Evolutionary conservation across 2,113 vertebrate species (phyloP).

Genomic region (Oncorhynchus gorbuscha): DNA sequence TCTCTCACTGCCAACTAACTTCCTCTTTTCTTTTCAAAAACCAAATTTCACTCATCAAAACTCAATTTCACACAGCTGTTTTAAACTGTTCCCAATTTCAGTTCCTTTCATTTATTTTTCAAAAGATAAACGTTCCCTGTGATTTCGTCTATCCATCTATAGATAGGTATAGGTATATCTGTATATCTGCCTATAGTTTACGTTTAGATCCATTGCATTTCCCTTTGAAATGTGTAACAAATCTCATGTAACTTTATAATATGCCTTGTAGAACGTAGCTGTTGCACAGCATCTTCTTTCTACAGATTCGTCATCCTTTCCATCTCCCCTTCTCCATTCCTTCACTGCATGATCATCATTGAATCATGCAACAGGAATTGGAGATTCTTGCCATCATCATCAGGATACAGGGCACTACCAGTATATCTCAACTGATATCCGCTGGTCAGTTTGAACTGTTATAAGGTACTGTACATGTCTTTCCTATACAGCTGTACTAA

Average conservation of each 20-base stretch:
- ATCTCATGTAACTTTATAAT: not conserved
- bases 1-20: slow-evolving; percentile 14
- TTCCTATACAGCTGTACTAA: no score
- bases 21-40: slow-evolving; percentile 22
- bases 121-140: not conserved
- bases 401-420: not conserved
- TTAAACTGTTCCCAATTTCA: not conserved
- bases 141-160: not conserved
- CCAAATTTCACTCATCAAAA: no score
- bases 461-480: not conserved
- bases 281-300: slow-evolving; percentile 16
- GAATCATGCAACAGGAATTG: slow-evolving; percentile 42
- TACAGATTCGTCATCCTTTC: slow-evolving; percentile 50
- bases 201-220: not conserved
- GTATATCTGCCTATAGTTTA: not conserved
- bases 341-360: slow-evolving; percentile 48
- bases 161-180: not conserved
- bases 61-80: not conserved
- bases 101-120: not conserved
- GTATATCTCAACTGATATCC: not conserved
- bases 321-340: slow-evolving; percentile 43
- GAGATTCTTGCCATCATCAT: slow-evolving; percentile 4
- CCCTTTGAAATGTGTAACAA: not conserved
- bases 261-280: no score
- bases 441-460: no score